Percentiles rank a stretch among this genome's conserved stretches.
Evolutionary conservation across 2,888 invertebrate species (phyloP).

Genomic region (Odontomyia ornata): DNA sequence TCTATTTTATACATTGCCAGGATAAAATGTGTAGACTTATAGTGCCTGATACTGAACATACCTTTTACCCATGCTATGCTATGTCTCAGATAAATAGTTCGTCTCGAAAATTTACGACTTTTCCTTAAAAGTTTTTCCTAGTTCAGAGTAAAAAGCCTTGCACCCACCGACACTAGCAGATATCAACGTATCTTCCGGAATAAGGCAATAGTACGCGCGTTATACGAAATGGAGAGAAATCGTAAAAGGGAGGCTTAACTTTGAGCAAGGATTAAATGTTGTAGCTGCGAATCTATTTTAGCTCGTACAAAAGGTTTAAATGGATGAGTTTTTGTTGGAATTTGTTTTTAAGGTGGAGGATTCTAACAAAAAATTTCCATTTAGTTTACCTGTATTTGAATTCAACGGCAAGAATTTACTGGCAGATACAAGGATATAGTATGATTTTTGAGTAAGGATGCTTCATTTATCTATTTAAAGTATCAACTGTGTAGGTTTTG

Average conservation of each 20-base stretch:
- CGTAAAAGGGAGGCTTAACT: background rate
- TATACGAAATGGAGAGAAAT: background rate
- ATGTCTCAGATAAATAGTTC: constrained; percentile 33
- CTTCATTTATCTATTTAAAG: too few species aligned
- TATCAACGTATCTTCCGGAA: background rate
- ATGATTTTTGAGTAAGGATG: too few species aligned
- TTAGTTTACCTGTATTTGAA: too few species aligned
- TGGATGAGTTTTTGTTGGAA: too few species aligned
- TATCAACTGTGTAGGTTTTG: too few species aligned
- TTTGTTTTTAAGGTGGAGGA: too few species aligned
- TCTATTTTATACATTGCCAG: background rate
- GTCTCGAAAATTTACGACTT: constrained; percentile 42
- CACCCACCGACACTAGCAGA: constrained; percentile 25
- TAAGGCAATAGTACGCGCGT: too few species aligned
- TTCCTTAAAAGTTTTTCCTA: constrained; percentile 45
- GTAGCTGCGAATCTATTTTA: too few species aligned
- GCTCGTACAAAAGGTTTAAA: too few species aligned
- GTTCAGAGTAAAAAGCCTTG: constrained; percentile 32
- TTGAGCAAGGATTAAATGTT: background rate
- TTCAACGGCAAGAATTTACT: too few species aligned
- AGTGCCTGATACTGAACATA: background rate
- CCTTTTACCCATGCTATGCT: constrained; percentile 33
- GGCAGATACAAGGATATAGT: too few species aligned
- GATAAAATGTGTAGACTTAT: constrained; percentile 5
- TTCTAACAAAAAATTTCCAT: too few species aligned